Evolutionary conservation across 2,797 vertebrate species (phyloP), one percentile per base, ranked within the genome.

Genomic region (Lithobates pipiens): DNA sequence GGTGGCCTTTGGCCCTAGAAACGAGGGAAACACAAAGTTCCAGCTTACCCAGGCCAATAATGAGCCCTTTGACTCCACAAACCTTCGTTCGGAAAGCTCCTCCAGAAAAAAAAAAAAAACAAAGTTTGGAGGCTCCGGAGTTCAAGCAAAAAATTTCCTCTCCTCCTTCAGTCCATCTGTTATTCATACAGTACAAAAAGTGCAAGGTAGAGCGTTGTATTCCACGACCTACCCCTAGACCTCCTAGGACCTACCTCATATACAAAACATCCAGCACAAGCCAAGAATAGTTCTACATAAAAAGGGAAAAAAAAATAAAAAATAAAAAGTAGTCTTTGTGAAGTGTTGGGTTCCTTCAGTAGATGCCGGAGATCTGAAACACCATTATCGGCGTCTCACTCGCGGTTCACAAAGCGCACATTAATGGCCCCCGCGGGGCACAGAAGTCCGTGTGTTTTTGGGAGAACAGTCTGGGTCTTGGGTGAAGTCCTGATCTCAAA

Each of bases 381-480:
- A 3, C 50, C 3, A 18, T 18, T 18, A 1, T 5, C 11, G 5
- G 13, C 3, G 10, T 5, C 54, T 93, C 89, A 95, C 80, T 92
- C 90, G 82, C 95, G 91, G 89, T 96, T 94, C 21, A 91, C 93
- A 91, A 97, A 98, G 88, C 92, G 92, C 84, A 99, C 92, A 80
- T 96, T 91, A 88, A 98, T 96, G 50, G 94, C 92, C 0, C 86
- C 92, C 65, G 88, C 93, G 2, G 96, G 97, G 84, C 95, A 95
- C 82, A 99, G 93, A 78, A 98, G 94, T 80, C 97, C 96, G 0
- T 96, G 97, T 29, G 97, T 97, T 95, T 97, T 98, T 75, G 96
- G 95, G 18, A 57, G 89, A 89, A 97, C 92, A 0, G 93, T 89
- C 80, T 89, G 74, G 0, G 96, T 96, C 89, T 94, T 83, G 13